Base-by-base conservation (phyloP, 1,140 invertebrate genomes). In the Scaptomyza graminum region DNA sequence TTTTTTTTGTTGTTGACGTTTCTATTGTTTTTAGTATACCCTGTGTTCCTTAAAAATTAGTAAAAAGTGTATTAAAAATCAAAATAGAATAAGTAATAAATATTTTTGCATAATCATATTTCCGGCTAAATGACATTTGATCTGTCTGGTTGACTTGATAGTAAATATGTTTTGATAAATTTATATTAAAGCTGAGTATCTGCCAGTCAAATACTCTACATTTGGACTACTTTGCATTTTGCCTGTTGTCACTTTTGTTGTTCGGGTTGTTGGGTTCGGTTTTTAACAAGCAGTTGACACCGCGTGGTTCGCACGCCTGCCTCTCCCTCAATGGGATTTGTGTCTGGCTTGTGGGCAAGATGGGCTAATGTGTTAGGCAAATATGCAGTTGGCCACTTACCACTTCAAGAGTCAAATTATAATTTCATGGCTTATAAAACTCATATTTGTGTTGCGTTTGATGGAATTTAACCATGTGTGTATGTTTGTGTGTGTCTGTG, bases 351-450 rank as follows among this genome's bases (percentile, higher is more conserved):
- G 65, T 74, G 71, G 65, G 44, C 65, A 64, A 79, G 78, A 88
- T 41, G 37, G 37, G 83, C 66, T 85, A 85, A 85, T 85, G 73
- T 68, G 70, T 67, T 78, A 9, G 47, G 82, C 82, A 85, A 85
- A 85, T 76, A 78, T 85, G 82, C 82, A 87, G 82, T 87, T 79
- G 65, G 74, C 74, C 78, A 87, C 82, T 85, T 85, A 87, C 82
- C 82, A 82, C 76, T 79, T 63, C 63, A 85, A 85, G 50, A 83
- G 76, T 64, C 84, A 88, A 88, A 88, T 88, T 88, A 88, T 88
- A 88, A 88, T 88, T 88, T 88, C 83, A 88, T 88, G 83, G 84
- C 83, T 88, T 88, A 88, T 88, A 88, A 88, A 88, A 88, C 65
- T 83, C 73, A 89, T 88, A 89, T 88, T 87, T 88, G 83, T 79